Base-by-base conservation (phyloP, 2,797 vertebrate species). In the Centroberyx gerrardi region DNA sequence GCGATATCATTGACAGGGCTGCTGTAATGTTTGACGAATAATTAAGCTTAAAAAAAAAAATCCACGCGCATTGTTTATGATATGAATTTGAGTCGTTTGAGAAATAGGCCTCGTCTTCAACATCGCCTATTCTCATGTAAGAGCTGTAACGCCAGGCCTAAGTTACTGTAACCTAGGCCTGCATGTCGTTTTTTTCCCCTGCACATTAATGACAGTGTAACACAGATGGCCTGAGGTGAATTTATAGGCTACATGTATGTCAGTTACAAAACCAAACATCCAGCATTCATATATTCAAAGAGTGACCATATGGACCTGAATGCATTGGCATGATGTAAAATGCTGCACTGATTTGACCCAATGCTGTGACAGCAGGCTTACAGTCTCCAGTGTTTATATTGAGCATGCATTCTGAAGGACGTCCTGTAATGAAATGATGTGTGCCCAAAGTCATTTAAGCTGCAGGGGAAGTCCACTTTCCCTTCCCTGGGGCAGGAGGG, bases 391-490 rank as follows among this genome's bases (percentile, higher is more conserved):
- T 85, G 73, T 82, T 68, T 38, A 48, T 77, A 1, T 71, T 38
- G 1, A 38, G 61, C 0, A 65, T 80, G 59, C 38, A 28, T 78
- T 68, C 18, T 78, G 58, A 54, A 77, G 72, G 80, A 12, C 72
- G 64, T 91, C 84, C 82, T 85, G 78, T 80, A 84, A 86, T 86
- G 59, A 15, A 13, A 72, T 86, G 81, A 83, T 90, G 33, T 54
- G 84, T 62, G 82, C 79, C 68, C 60, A 36, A 51, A 46, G 83
- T 65, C 73, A 18, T 65, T 73, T 6, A 2, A 76, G 53, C 63
- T 67, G 81, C 85, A 68, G 68, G 80, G 56, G 44, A 15, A 36
- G 33, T 36, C 33, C 33, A 36, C 33, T 36, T 36, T 8, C 33
- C 33, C 33, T 36, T 36, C 6, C 33, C 8, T 36, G 33, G 2